Evolutionary conservation across 2,797 vertebrate species (phyloP), one percentile per base, ranked within the genome.

Genomic region (Odontamblyopus rebecca): DNA sequence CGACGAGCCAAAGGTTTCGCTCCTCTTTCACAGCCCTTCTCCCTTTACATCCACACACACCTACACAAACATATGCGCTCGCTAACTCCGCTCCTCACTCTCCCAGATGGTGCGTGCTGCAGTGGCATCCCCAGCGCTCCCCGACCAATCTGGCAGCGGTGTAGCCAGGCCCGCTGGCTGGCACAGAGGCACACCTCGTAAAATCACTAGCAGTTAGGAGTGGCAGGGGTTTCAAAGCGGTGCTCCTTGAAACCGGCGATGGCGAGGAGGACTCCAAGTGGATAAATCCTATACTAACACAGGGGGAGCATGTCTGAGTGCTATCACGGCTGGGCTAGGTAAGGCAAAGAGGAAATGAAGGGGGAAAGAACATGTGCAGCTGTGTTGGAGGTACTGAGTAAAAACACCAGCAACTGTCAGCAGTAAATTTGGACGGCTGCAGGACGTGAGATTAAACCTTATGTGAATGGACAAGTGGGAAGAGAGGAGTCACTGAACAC

Each of bases 131-230:
- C 68, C 79, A 65, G 57, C 66, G 78, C 77, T 77, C 61, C 78
- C 76, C 75, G 15, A 77, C 81, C 64, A 74, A 61, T 86, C 78
- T 79, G 89, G 84, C 80, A 78, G 83, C 80, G 75, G 82, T 75
- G 77, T 82, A 79, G 83, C 71, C n/a, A 9, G 74, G 89, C 83
- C 77, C 79, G 69, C 83, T 69, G 76, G 73, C 84, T 89, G 89
- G 85, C 81, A 78, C 77, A 81, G 88, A 69, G 76, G 78, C 78
- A 68, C 6, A 27, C 69, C 83, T 91, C 78, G 59, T 89, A 90
- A 91, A 93, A 89, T 86, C 86, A 77, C 87, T 85, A 86, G 76
- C 84, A 85, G 83, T 88, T 83, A 84, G 82, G 72, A 84, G 79
- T 27, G 59, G 80, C 23, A 72, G 71, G 0, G 70, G 69, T 85